Base-by-base conservation (phyloP, 2,113 vertebrate genomes). In the Psittacula cyanocephala region DNA sequence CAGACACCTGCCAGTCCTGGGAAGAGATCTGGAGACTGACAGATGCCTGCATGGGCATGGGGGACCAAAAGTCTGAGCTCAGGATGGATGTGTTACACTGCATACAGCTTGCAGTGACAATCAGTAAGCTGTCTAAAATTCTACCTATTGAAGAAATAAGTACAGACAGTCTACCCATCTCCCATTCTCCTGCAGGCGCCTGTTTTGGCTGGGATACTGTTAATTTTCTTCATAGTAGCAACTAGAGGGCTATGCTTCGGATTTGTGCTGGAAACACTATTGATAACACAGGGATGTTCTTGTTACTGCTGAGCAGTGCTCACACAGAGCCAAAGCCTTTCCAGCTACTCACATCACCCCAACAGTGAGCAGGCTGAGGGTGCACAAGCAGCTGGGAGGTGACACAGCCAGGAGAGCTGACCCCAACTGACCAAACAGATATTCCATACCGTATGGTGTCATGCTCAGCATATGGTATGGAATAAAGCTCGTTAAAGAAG, bases 221-320 rank as follows among this genome's bases (percentile, higher is more conserved):
- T 25, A 13, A 55, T 29, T 17, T 87, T 67, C 39, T 71, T 76
- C 46, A 37, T 0, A 80, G 46, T 14, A 46, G 10, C 3, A 33
- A 1, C 2, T 2, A 35, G 0, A 9, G 1, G 9, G 16, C 4
- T 75, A 1, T 33, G 22, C 35, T 93, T 35, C 50, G 41, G 24
- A 55, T 67, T 24, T 59, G 37, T 47, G 65, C 60, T 86, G 43
- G 7, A 13, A 59, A 72, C 18, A 35, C 41, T 19, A 33, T 3
- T 70, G 87, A 52, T 71, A 71, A 46, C 1, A 17, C 25, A 71
- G 50, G 8, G 22, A 52, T 63, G 41, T 13, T 77, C 70, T 13
- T 6, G 9, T 4, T 63, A 24, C 4, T 57, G 74, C 57, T 88
- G 64, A 67, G 46, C 52, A 37, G 72, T 3, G 14, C 20, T 65